Evolutionary conservation across 2,113 vertebrate species (phyloP).

Genomic region (human): GRCh38 chr2:57424501-57425000

Average conservation of each 20-base stretch:
- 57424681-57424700: no score
- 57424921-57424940: neutral
- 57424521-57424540: no score
- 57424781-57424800: neutral
- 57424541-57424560: no score
- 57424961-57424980: neutral
- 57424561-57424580: no score
- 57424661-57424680: no score
- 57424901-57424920: neutral
- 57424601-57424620: no score
- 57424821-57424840: neutral
- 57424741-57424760: neutral
- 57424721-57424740: neutral
- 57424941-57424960: neutral
- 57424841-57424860: neutral
- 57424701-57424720: no score
- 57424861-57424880: neutral
- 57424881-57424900: neutral
- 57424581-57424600: no score
- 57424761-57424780: neutral
- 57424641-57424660: no score
- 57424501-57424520: no score
- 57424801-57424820: neutral
- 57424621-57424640: no score
- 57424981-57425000: neutral